Conservation (phyloP, 2,113 vertebrate genomes). For the Ornithorhynchus anatinus region DNA sequence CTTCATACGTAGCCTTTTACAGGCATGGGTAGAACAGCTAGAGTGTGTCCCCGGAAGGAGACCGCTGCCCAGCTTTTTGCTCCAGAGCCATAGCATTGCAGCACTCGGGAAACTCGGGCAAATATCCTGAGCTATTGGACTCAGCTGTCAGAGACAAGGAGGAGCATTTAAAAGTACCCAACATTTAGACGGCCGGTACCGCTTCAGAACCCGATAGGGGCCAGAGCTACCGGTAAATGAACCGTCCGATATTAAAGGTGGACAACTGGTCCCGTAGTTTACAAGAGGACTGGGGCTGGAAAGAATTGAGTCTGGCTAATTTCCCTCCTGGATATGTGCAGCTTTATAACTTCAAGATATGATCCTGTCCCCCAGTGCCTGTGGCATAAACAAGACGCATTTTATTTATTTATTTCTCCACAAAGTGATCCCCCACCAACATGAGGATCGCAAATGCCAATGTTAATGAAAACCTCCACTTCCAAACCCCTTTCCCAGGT, state of each 20-base stretch:
- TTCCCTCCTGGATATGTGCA: background rate
- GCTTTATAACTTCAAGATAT: background rate
- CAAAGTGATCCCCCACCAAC: background rate
- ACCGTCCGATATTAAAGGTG: too few species aligned
- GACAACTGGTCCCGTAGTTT: too few species aligned
- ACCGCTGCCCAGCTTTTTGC: too few species aligned
- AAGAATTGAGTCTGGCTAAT: background rate
- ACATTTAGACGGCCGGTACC: background rate
- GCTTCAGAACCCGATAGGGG: background rate
- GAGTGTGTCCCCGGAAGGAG: too few species aligned
- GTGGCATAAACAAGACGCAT: constrained; percentile 7
- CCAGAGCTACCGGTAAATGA: background rate
- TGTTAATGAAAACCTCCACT: constrained; percentile 2
- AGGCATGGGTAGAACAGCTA: too few species aligned
- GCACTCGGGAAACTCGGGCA: too few species aligned
- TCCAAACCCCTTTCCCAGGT: background rate
- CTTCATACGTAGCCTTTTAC: too few species aligned
- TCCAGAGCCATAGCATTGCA: too few species aligned
- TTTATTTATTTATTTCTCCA: constrained; percentile 11
- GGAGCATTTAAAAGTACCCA: too few species aligned
- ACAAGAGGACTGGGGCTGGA: background rate
- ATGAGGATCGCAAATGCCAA: background rate
- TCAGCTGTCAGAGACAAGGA: too few species aligned
- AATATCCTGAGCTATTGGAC: too few species aligned
- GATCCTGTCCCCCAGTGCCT: background rate